Conservation (phyloP, 2,888 invertebrate species). For the Malacosoma neustria region DNA sequence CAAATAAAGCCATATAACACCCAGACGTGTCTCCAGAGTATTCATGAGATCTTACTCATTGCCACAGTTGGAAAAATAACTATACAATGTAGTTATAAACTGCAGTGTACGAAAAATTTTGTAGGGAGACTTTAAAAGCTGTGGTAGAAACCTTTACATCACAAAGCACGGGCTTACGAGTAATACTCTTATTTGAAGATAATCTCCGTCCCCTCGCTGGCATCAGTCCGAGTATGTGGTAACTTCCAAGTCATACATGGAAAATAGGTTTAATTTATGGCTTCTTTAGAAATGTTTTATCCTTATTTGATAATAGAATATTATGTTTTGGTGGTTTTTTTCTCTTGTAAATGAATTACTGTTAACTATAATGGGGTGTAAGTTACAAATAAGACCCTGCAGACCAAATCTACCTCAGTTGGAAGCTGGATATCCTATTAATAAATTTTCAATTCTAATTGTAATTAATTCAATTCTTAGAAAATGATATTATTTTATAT, state of each 20-base stretch:
- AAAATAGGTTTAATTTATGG: too few species aligned
- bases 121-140: conserved; percentile 4
- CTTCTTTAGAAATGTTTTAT: too few species aligned
- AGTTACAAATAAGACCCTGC: too few species aligned
- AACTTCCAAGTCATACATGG: too few species aligned
- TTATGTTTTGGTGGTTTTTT: not conserved
- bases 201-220: conserved; percentile 35
- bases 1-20: conserved; percentile 38
- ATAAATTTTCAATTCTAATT: too few species aligned
- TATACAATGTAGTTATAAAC: conserved; percentile 1
- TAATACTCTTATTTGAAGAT: conserved; percentile 63
- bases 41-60: conserved; percentile 11
- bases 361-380: too few species aligned
- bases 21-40: conserved; percentile 34
- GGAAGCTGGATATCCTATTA: too few species aligned
- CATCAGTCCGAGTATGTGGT: too few species aligned
- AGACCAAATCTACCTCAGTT: too few species aligned
- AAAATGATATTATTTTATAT: too few species aligned
- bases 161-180: conserved; percentile 43
- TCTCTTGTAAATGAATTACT: not conserved
- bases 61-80: conserved; percentile 17
- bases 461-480: too few species aligned
- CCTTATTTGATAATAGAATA: not conserved
- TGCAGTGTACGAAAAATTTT: conserved; percentile 10
- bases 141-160: conserved; percentile 42